These are phyloP conservation scores for Erethizon dorsatum DNA, from an alignment of 2,797 vertebrate species.

Conservation along the genomic window DNA sequence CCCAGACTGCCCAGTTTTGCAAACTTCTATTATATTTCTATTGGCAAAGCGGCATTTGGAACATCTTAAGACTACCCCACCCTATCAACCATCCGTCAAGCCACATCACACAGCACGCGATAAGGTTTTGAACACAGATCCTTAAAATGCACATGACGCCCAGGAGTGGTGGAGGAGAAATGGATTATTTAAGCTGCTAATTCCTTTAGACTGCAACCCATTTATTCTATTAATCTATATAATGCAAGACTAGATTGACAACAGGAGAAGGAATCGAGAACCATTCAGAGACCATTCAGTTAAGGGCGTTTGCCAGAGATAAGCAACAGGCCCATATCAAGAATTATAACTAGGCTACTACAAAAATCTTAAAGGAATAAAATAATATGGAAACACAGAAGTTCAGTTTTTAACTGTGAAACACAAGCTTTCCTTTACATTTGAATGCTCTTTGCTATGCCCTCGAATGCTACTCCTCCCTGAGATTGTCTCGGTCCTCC, in stretches of 20 bases:
- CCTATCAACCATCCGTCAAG: neutral
- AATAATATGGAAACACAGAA: constrained; percentile 13
- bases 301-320: neutral
- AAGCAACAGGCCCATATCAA: neutral
- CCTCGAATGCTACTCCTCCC: neutral
- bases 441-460: neutral
- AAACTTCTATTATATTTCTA: neutral
- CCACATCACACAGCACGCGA: neutral
- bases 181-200: neutral
- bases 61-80: neutral
- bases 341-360: neutral
- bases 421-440: neutral
- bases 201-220: neutral
- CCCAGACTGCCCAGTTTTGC: neutral
- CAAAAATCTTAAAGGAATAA: neutral
- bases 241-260: neutral
- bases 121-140: neutral
- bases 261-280: neutral
- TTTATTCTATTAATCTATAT: neutral
- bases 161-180: neutral
- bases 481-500: neutral
- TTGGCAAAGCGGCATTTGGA: neutral
- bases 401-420: neutral
- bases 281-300: neutral
- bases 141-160: neutral